Conservation (phyloP, 2,888 invertebrate genomes). For the Stenotaenia linearis region DNA sequence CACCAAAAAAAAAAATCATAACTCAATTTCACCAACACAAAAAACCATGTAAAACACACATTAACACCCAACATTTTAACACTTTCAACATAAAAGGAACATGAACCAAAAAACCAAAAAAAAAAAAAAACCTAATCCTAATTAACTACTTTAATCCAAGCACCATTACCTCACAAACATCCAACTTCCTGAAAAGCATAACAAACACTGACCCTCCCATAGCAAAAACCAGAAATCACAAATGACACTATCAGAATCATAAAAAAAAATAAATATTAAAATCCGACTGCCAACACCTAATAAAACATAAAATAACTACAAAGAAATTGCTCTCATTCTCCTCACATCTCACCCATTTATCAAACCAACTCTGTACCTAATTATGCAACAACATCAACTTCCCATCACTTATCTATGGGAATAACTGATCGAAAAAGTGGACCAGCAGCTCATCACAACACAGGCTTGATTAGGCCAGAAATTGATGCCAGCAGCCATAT, state of each 20-base stretch:
- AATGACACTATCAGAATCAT: neutral
- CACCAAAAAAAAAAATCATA: no score
- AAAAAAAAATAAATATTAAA: neutral
- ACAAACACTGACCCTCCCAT: neutral
- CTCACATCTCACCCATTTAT: neutral
- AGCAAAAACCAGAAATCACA: neutral
- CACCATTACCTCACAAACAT: neutral
- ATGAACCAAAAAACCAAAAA: neutral
- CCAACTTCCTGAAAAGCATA: neutral
- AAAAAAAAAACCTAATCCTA: neutral
- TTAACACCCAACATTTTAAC: no score
- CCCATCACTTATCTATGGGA: neutral
- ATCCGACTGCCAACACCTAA: neutral
- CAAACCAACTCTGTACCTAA: neutral
- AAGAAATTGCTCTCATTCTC: neutral
- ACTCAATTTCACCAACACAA: no score
- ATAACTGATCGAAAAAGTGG: neutral
- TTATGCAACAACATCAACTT: neutral
- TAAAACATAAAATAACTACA: neutral
- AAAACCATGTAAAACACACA: no score
- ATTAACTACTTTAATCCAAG: no score
- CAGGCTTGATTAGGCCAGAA: neutral
- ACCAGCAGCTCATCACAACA: conserved; percentile 2
- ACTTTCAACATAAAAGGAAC: no score
- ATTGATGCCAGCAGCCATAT: neutral